Evolutionary conservation across 2,113 vertebrate genomes (phyloP).

Genomic region (Cyrtonyx montezumae): DNA sequence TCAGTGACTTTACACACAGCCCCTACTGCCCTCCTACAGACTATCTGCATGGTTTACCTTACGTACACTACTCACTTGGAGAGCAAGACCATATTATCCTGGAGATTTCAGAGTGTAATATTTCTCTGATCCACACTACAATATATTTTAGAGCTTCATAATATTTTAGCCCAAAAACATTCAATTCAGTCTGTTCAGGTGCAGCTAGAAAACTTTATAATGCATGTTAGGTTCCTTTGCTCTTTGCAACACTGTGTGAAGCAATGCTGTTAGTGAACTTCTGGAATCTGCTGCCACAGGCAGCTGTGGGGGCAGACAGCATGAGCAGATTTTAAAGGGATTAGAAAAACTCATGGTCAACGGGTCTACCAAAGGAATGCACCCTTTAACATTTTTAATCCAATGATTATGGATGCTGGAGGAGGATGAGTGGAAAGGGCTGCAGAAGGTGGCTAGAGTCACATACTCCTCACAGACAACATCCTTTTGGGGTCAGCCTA

Average conservation of each 20-base stretch:
- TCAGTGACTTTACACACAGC: neutral
- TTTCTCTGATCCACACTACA: neutral
- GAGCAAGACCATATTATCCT: neutral
- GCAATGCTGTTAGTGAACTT: neutral
- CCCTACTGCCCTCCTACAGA: neutral
- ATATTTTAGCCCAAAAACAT: neutral
- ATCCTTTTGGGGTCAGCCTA: neutral
- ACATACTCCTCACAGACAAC: neutral
- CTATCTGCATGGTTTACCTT: neutral
- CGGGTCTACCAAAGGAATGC: neutral
- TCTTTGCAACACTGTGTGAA: neutral
- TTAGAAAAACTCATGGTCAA: neutral
- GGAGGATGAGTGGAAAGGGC: neutral
- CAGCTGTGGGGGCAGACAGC: neutral
- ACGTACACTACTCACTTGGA: neutral
- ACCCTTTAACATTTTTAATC: slow-evolving; percentile 17
- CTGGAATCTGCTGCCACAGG: neutral
- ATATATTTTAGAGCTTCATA: neutral
- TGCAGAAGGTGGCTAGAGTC: neutral
- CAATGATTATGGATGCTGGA: neutral
- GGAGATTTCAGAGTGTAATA: neutral
- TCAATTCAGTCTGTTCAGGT: neutral
- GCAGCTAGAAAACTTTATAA: neutral
- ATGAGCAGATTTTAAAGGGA: neutral
- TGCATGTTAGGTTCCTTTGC: neutral